Evolutionary conservation across 2,797 vertebrate species (phyloP).

Genomic region (Scarus forsteni): DNA sequence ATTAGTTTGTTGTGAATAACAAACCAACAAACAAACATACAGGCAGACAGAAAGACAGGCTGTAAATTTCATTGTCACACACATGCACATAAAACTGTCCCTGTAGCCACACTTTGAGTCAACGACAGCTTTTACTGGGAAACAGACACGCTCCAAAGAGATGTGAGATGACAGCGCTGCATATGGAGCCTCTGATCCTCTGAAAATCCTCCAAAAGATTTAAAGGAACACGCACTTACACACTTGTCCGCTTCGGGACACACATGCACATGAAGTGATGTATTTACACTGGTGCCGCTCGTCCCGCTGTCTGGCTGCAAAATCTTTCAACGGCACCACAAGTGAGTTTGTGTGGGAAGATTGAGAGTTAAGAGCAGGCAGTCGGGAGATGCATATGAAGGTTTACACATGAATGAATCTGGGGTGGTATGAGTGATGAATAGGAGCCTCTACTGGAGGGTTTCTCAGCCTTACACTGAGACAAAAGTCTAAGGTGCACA

Average conservation of each 20-base stretch:
- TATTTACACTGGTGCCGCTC: slow-evolving; percentile 52
- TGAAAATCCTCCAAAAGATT: slow-evolving; percentile 22
- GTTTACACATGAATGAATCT: too few relatives aligned
- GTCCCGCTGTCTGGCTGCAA: slow-evolving; percentile 59
- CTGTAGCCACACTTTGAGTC: slow-evolving; percentile 33
- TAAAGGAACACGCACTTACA: not conserved
- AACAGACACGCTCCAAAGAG: slow-evolving; percentile 44
- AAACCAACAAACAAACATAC: too few relatives aligned
- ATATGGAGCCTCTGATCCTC: slow-evolving; percentile 53
- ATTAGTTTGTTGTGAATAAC: too few relatives aligned
- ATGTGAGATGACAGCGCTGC: slow-evolving; percentile 50
- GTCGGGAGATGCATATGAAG: not conserved
- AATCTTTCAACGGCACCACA: slow-evolving; percentile 65
- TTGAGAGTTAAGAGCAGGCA: slow-evolving; percentile 22
- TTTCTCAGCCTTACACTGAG: slow-evolving; percentile 46
- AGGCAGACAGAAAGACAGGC: slow-evolving; percentile 19
- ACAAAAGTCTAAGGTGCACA: slow-evolving; percentile 30
- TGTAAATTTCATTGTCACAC: slow-evolving; percentile 22
- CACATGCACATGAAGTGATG: slow-evolving; percentile 2
- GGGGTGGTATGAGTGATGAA: slow-evolving; percentile 51
- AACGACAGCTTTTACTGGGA: slow-evolving; percentile 61
- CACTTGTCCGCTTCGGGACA: slow-evolving; percentile 4
- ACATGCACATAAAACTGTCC: not conserved
- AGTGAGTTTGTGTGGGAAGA: slow-evolving; percentile 47
- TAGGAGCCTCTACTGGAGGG: slow-evolving; percentile 40